Conservation (phyloP, 2,113 vertebrate genomes). For the Synodontis membranacea region DNA sequence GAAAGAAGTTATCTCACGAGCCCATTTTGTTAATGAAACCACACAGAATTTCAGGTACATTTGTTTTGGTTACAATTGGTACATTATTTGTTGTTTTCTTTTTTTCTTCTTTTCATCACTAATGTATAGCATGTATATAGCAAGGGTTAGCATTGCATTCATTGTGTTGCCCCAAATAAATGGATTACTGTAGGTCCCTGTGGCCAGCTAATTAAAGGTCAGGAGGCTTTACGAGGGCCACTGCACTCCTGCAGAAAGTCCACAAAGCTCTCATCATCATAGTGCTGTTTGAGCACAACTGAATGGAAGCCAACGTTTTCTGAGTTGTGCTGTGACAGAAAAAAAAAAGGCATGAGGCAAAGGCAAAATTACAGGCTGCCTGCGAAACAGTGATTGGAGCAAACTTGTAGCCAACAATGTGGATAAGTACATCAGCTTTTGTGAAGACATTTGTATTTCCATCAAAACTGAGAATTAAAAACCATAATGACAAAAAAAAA, state of each 20-base stretch:
- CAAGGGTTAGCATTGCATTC: neutral
- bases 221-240: neutral
- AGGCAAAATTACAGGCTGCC: neutral
- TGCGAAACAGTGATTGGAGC: neutral
- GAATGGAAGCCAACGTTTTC: neutral
- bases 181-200: neutral
- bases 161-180: neutral
- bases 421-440: neutral
- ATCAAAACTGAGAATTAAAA: neutral
- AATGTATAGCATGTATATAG: neutral
- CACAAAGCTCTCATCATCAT: constrained; percentile 6
- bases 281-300: neutral
- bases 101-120: neutral
- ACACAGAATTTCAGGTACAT: neutral
- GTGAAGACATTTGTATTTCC: neutral
- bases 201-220: neutral
- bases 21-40: neutral
- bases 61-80: too few relatives aligned
- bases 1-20: neutral
- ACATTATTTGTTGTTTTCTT: neutral
- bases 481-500: neutral
- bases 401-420: neutral
- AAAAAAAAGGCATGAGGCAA: neutral
- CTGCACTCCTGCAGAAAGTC: neutral
- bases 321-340: neutral